Evolutionary conservation across 2,113 vertebrate genomes (phyloP).

Genomic region (Oriolus oriolus): DNA sequence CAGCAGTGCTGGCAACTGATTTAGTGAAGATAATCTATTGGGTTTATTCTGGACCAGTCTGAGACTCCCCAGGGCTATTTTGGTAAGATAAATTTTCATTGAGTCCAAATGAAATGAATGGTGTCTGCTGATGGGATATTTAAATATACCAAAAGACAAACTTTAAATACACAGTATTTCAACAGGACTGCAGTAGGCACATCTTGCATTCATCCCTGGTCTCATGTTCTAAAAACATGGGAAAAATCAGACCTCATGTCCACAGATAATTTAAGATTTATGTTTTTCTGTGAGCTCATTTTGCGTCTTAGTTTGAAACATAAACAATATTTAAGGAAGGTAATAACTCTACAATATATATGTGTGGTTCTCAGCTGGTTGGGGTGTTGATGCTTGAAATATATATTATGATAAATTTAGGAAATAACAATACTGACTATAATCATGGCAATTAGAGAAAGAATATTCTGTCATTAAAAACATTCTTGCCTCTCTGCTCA

Average conservation of each 20-base stretch:
- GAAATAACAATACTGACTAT: neutral
- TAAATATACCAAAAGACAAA: neutral
- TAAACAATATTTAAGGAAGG: neutral
- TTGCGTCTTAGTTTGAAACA: neutral
- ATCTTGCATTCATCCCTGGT: neutral
- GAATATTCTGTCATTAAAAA: neutral
- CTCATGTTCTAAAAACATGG: neutral
- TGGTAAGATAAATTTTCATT: neutral
- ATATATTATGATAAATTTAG: neutral
- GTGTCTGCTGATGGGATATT: neutral
- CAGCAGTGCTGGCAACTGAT: neutral
- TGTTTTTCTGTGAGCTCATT: neutral
- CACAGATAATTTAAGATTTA: neutral
- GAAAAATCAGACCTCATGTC: neutral
- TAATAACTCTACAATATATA: neutral
- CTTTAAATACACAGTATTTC: neutral
- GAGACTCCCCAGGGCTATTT: neutral
- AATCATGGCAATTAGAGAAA: neutral
- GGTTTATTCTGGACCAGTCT: neutral
- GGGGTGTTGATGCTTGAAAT: neutral
- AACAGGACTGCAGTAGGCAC: fast-evolving
- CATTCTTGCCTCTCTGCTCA: neutral
- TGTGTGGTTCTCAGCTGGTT: neutral
- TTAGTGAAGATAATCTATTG: neutral
- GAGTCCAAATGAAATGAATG: neutral